These are phyloP conservation scores for Metaphire vulgaris DNA, from an alignment of 1,140 invertebrate genomes.

Conservation along the genomic window DNA sequence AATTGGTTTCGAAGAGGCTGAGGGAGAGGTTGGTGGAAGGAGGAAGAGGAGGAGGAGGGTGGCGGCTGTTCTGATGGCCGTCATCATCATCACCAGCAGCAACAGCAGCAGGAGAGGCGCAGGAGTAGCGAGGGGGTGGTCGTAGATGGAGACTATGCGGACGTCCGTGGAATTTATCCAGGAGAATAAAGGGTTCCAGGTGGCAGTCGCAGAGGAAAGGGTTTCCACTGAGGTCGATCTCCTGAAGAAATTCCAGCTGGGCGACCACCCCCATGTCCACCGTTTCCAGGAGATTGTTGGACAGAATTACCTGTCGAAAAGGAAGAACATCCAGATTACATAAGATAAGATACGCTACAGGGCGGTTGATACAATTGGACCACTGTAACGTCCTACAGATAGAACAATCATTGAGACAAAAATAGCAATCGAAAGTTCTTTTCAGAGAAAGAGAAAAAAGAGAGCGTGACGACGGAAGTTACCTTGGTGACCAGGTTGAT, in stretches of 20 bases:
- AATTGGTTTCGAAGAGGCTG: neutral
- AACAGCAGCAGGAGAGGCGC: slow-evolving; percentile 3
- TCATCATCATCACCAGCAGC: no score
- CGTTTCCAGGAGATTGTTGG: neutral
- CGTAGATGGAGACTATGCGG: slow-evolving; percentile 5
- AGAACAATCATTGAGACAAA: no score
- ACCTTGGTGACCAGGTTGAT: slow-evolving; percentile 22
- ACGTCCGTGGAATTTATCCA: slow-evolving; percentile 23
- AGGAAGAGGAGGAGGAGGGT: no score
- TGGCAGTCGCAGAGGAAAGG: slow-evolving; percentile 28
- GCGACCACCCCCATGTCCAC: slow-evolving; percentile 10
- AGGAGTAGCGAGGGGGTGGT: neutral
- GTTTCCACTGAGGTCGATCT: slow-evolving; percentile 26
- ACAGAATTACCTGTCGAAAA: neutral
- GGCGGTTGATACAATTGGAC: no score
- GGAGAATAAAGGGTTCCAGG: slow-evolving; percentile 14
- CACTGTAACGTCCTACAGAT: no score
- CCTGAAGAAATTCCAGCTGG: slow-evolving; percentile 26
- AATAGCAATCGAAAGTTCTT: no score
- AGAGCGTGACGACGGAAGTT: no score
- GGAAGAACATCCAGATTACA: no score
- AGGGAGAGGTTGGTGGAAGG: neutral
- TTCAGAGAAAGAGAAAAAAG: no score
- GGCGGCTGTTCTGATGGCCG: neutral
- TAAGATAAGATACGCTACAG: no score